A percentile compares a stretch with the other conserved stretches of the same genome.
phyloP scores from a whole-genome alignment of 2,113 vertebrate genomes.

The Nyctibius bracteatus region DNA sequence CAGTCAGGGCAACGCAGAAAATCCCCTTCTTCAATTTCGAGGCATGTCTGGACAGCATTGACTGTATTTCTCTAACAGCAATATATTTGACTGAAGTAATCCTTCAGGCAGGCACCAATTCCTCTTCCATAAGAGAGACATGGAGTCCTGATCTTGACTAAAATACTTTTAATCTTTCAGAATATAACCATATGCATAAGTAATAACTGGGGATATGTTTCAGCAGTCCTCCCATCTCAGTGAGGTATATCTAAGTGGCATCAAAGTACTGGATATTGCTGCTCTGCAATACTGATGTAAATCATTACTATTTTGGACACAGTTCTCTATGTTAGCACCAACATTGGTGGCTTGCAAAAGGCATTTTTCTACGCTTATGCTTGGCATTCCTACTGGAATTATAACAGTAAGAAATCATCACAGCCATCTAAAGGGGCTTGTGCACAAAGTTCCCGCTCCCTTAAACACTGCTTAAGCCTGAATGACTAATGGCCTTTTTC shows the following conservation, averaged over 20 bases:
- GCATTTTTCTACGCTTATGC: background rate
- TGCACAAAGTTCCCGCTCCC: background rate
- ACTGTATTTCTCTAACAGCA: background rate
- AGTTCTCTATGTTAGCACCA: background rate
- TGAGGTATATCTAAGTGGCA: background rate
- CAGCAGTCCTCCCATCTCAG: background rate
- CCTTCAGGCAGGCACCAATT: background rate
- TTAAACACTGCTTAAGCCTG: background rate
- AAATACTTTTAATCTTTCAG: background rate
- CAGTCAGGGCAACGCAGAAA: background rate
- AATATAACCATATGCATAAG: background rate
- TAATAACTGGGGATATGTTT: background rate
- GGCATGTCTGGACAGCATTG: background rate
- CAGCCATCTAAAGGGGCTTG: background rate
- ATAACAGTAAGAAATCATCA: background rate
- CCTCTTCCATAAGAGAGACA: background rate
- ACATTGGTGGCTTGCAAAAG: background rate
- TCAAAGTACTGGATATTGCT: background rate
- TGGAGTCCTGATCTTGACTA: background rate
- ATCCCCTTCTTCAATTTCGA: background rate
- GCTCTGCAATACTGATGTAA: background rate
- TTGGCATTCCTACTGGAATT: background rate
- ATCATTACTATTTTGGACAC: background rate
- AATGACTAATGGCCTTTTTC: slow-evolving; percentile 18
- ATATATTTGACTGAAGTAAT: background rate